phyloP scores from a whole-genome alignment of 2,797 vertebrate species.

The Scleropages formosus region DNA sequence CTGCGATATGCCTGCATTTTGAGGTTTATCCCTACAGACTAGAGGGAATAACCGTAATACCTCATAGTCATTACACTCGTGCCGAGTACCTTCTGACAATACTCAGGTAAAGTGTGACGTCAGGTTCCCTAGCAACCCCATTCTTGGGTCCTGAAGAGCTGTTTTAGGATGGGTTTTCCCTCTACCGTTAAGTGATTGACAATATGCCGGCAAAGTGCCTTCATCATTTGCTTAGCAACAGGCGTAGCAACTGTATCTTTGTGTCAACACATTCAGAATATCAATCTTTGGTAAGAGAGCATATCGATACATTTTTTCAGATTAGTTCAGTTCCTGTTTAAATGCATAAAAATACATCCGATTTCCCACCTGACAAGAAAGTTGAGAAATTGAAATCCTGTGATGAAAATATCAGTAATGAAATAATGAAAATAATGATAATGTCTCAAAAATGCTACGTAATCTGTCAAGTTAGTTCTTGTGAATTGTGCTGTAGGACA shows the following conservation, averaged over 20 bases:
- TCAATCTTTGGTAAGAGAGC: conserved; percentile 20
- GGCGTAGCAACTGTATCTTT: conserved; percentile 25
- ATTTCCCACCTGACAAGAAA: conserved; percentile 3
- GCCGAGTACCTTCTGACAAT: background rate
- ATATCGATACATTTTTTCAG: conserved; percentile 8
- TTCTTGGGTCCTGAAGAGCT: conserved; percentile 1
- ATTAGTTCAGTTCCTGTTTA: background rate
- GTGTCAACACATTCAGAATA: conserved; percentile 27
- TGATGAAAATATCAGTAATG: background rate
- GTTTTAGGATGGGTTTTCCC: conserved; percentile 24
- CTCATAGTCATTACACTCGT: background rate
- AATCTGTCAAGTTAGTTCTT: too few relatives aligned
- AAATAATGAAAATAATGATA: background rate
- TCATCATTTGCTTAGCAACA: conserved; percentile 29
- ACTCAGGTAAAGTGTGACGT: background rate
- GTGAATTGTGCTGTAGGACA: too few relatives aligned
- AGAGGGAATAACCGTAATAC: background rate
- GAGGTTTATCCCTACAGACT: too few relatives aligned
- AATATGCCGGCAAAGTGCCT: conserved; percentile 21
- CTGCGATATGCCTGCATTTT: background rate
- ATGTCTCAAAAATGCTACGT: background rate
- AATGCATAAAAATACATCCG: background rate
- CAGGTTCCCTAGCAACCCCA: conserved; percentile 25
- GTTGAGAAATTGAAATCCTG: background rate
- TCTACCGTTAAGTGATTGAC: conserved; percentile 27